Base-by-base conservation (phyloP, 2,113 vertebrate genomes). In the Phyllopteryx taeniolatus region DNA sequence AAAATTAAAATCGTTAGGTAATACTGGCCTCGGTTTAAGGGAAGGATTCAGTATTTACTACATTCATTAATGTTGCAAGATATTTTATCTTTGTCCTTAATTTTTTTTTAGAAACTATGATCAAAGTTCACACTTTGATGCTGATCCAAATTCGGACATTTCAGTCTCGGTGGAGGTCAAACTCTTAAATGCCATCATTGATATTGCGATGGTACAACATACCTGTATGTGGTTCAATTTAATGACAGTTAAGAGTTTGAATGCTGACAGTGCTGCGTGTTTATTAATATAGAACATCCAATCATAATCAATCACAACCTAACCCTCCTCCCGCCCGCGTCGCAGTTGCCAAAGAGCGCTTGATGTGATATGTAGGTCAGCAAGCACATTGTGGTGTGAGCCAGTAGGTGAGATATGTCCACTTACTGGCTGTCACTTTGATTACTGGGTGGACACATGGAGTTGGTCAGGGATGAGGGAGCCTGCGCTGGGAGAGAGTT, bases 311-410 rank as follows among this genome's bases (percentile, higher is more conserved):
- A 9, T 3, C 9, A 42, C 31, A 35, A 17, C 27, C 46, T 5
- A n/a, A 70, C 67, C 19, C 35, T 43, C n/a, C 47, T 17, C 10
- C 39, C 39, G 42, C 72, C 83, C 80, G 82, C 75, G 75, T 86
- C 80, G 72, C 79, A 72, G 67, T 54, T 70, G 44, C 74, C 81
- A 15, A 85, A 82, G 77, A 86, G 83, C 73, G 60, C 85, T 74
- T 87, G 84, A 88, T 89, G 89, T 85, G 86, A 90, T 86, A 89
- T 90, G 85, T 88, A 90, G 88, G 88, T 91, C 90, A 90, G 74
- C 85, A 78, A 5, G 43, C 71, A 73, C 84, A 79, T 85, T 84
- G 83, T 84, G 80, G 61, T 84, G 79, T 56, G 79, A 87, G 83
- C 79, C 79, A 62, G 75, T 81, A 71, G 79, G 73, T 86, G 87